A percentile compares a stretch with the other conserved stretches of the same genome.
phyloP scores from a whole-genome alignment of 2,797 vertebrate species.

The Balearica regulorum region DNA sequence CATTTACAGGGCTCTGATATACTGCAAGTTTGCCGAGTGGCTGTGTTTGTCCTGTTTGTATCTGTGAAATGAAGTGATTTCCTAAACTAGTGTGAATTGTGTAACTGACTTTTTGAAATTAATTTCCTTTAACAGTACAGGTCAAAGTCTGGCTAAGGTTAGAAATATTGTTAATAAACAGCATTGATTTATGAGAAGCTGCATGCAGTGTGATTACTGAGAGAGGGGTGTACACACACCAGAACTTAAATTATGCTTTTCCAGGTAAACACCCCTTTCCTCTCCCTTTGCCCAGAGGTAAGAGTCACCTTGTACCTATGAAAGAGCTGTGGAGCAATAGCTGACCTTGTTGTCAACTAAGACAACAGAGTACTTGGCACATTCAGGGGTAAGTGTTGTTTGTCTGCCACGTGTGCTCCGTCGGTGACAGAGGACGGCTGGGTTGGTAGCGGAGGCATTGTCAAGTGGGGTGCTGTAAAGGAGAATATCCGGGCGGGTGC shows the following conservation, averaged over 20 bases:
- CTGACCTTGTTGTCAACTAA: background rate
- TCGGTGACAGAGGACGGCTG: background rate
- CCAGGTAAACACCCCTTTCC: background rate
- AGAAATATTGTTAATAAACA: background rate
- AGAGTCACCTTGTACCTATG: background rate
- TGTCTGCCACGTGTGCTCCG: rapidly evolving
- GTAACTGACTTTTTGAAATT: background rate
- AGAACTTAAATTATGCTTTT: background rate
- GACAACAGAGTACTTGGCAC: background rate
- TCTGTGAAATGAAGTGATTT: background rate
- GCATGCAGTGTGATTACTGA: background rate
- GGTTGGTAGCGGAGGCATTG: rapidly evolving
- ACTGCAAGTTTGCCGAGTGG: background rate
- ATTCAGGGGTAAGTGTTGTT: background rate
- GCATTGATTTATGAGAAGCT: background rate
- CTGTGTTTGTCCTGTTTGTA: background rate
- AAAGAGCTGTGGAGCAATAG: background rate
- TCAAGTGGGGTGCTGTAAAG: background rate
- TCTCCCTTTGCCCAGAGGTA: background rate
- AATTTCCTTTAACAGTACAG: background rate
- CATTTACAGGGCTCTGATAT: background rate
- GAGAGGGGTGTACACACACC: background rate
- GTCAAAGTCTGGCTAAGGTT: background rate
- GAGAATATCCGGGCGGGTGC: background rate
- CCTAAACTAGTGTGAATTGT: background rate